Base-by-base conservation (phyloP, 2,888 invertebrate genomes). In the Electrophaes corylata region DNA sequence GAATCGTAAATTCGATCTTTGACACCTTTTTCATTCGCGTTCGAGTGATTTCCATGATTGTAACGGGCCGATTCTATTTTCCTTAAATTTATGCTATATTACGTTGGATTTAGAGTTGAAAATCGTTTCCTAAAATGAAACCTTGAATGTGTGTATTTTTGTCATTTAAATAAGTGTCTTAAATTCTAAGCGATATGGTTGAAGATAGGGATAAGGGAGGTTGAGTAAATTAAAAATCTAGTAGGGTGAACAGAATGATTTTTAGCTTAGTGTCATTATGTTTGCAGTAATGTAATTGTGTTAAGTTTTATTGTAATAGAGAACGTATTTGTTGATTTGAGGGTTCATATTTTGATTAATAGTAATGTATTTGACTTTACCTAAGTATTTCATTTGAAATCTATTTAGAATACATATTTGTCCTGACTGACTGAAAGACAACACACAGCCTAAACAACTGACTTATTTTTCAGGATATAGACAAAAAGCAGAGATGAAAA, bases 1-100 rank as follows among this genome's bases (percentile, higher is more conserved):
- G 91, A 91, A 88, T 90, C 88, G 91, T 90, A 91, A 91, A 91
- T 91, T 90, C 88, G 90, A 91, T 91, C 91, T 91, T 90, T 91
- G 90, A 90, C 91, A 91, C 91, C 91, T 91, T 89, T 91, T 89
- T 88, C 88, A 89, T 90, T 91, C 88, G 83, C 83, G 81, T 83
- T 83, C 80, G 81, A 84, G 81, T 83, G 84, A 84, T 87, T 88
- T 88, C 83, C 85, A 79, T 83, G 79, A 85, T 82, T 86, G 82
- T 82, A 72, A 73, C 70, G 60, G 60, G 48, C 61, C 40, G 60
- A 52, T 60, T 41, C 16, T 26, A 33, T n/a, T 40, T 14, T 11
- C 18, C 37, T 12, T 29, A 3, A 62, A 45, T 57, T 39, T 50
- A 14, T 4, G 10, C 26, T 39, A 3, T 62, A 62, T 37, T 20